Evolutionary conservation across 2,888 invertebrate genomes (phyloP).

Genomic region (Orthosia cruda): DNA sequence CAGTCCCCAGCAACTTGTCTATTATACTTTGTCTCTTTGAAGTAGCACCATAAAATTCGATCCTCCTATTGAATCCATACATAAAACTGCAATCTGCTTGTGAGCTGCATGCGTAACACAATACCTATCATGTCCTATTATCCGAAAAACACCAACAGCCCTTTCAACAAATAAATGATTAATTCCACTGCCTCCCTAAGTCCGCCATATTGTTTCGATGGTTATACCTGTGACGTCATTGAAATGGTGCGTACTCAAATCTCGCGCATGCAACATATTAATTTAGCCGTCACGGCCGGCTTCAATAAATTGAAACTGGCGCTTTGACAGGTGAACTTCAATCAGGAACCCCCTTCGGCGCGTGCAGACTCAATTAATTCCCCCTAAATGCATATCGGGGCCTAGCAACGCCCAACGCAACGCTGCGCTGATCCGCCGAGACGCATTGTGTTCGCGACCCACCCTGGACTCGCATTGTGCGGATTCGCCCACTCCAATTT

Average conservation of each 20-base stretch:
- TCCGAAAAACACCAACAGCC: not conserved
- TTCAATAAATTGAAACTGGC: not conserved
- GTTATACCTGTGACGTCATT: not conserved
- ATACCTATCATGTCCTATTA: not conserved
- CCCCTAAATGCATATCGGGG: not conserved
- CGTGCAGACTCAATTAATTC: constrained; percentile 16
- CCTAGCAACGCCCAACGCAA: constrained; percentile 8
- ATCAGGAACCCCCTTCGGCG: not conserved
- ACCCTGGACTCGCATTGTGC: not conserved
- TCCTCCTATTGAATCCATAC: not conserved
- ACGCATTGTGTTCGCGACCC: too few relatives aligned
- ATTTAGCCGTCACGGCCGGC: not conserved
- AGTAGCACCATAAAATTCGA: not conserved
- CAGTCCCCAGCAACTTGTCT: not conserved
- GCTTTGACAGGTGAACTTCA: constrained; percentile 14
- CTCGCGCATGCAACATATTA: not conserved
- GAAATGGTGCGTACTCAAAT: not conserved
- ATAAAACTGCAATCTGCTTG: not conserved
- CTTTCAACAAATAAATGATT: not conserved
- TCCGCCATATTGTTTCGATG: not conserved
- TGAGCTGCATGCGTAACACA: not conserved
- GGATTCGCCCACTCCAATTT: constrained; percentile 4
- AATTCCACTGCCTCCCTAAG: not conserved
- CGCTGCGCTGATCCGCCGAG: not conserved
- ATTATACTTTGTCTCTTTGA: not conserved